Conservation (phyloP, 1,140 invertebrate species). For the Euglossa dilemma region DNA sequence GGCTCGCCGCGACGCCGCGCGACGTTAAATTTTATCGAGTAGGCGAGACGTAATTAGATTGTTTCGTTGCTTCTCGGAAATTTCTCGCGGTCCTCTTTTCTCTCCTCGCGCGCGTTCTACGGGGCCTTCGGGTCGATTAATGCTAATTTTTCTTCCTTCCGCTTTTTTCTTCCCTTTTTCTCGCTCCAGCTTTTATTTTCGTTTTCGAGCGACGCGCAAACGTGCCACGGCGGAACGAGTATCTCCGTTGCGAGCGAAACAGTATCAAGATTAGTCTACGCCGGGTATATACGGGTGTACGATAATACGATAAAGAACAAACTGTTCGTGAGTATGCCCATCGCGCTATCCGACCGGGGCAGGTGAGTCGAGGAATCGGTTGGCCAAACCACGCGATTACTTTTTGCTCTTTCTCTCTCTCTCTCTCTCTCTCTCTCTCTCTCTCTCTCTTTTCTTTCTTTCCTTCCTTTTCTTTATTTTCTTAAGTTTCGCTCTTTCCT, state of each 20-base stretch:
- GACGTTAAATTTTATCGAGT: not conserved
- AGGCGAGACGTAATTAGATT: not conserved
- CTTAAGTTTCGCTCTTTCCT: too few relatives aligned
- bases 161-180: too few relatives aligned
- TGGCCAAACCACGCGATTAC: slow-evolving; percentile 54
- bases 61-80: not conserved
- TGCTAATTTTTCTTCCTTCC: not conserved
- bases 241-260: slow-evolving; percentile 9
- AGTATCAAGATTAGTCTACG: slow-evolving; percentile 50
- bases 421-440: too few relatives aligned
- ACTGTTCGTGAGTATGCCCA: slow-evolving; percentile 33
- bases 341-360: slow-evolving; percentile 49
- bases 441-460: not conserved
- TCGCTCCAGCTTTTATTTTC: not conserved
- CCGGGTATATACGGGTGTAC: slow-evolving; percentile 14
- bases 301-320: slow-evolving; percentile 53
- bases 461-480: too few relatives aligned
- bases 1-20: not conserved
- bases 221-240: not conserved
- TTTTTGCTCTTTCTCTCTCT: slow-evolving; percentile 6
- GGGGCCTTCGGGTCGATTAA: not conserved
- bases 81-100: not conserved
- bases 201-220: not conserved
- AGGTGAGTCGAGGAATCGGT: slow-evolving; percentile 61
- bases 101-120: not conserved